phyloP scores from a whole-genome alignment of 1,140 invertebrate species.

The Acromyrmex heyeri region DNA sequence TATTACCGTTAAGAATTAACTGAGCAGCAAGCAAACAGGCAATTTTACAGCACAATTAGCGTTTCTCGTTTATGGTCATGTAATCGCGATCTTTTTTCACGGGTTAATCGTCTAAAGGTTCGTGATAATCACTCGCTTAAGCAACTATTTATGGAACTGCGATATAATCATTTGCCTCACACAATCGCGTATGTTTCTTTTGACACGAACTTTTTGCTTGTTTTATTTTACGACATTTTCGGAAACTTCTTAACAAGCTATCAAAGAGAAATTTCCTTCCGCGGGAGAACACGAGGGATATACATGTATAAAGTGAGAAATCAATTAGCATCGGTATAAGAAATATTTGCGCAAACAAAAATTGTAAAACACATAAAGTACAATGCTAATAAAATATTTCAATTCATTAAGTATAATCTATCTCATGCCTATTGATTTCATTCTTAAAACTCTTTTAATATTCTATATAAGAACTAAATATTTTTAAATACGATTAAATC shows the following conservation, averaged over 20 bases:
- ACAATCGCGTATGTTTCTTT: neutral
- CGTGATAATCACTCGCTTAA: slow-evolving; percentile 32
- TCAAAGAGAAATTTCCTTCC: neutral
- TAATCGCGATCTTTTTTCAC: neutral
- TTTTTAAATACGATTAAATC: neutral
- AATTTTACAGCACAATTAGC: slow-evolving; percentile 3
- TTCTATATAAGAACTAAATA: neutral
- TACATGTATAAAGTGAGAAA: neutral
- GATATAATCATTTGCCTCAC: neutral
- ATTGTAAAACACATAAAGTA: neutral
- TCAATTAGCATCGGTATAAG: neutral
- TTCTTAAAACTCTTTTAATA: neutral
- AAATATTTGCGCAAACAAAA: neutral
- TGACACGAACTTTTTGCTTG: neutral
- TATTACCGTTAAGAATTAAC: slow-evolving; percentile 39
- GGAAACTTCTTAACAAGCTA: neutral
- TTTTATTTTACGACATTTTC: neutral
- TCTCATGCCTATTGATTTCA: neutral
- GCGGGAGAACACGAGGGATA: neutral
- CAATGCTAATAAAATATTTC: neutral
- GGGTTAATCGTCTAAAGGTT: neutral
- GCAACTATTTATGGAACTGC: slow-evolving; percentile 4
- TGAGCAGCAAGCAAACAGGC: neutral
- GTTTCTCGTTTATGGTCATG: neutral
- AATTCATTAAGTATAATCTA: neutral